A percentile compares a stretch with the other conserved stretches of the same genome.
These are phyloP conservation scores for Parnassius apollo DNA, from an alignment of 2,888 invertebrate species.

Conservation along the genomic window DNA sequence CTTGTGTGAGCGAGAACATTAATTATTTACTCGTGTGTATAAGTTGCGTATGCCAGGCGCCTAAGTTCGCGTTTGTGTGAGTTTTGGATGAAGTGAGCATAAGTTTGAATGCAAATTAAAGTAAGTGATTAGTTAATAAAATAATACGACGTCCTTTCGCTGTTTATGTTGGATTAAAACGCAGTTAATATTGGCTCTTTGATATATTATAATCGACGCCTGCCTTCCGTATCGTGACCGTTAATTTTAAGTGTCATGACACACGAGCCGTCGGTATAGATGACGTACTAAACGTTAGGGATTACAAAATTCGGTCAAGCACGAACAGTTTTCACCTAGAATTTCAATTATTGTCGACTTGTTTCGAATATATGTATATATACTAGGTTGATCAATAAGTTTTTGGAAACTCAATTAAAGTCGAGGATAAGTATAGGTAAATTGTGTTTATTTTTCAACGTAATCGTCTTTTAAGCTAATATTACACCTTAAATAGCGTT, in stretches of 20 bases:
- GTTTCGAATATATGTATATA: no score
- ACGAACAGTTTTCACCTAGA: no score
- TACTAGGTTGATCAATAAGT: no score
- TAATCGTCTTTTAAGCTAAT: no score
- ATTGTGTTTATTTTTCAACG: no score
- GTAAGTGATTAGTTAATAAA: slow-evolving; percentile 8
- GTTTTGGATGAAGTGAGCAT: slow-evolving; percentile 21
- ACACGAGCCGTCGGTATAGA: no score
- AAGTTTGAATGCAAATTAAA: slow-evolving; percentile 19
- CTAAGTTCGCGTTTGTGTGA: slow-evolving; percentile 19
- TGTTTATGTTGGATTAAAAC: slow-evolving; percentile 2
- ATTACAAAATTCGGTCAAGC: no score
- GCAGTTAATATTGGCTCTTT: slow-evolving; percentile 12
- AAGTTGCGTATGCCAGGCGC: slow-evolving; percentile 15
- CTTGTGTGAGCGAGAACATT: slow-evolving; percentile 66
- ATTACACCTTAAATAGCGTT: no score
- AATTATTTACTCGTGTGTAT: slow-evolving; percentile 56
- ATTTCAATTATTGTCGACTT: no score
- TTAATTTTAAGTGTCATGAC: slow-evolving; percentile 8
- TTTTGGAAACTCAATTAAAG: no score
- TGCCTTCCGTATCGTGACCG: neutral
- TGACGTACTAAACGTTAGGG: no score
- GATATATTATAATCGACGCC: neutral
- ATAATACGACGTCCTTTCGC: slow-evolving; percentile 5
- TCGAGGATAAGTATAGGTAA: no score